Evolutionary conservation across 2,797 vertebrate genomes (phyloP).

Genomic region (Aeoliscus strigatus): DNA sequence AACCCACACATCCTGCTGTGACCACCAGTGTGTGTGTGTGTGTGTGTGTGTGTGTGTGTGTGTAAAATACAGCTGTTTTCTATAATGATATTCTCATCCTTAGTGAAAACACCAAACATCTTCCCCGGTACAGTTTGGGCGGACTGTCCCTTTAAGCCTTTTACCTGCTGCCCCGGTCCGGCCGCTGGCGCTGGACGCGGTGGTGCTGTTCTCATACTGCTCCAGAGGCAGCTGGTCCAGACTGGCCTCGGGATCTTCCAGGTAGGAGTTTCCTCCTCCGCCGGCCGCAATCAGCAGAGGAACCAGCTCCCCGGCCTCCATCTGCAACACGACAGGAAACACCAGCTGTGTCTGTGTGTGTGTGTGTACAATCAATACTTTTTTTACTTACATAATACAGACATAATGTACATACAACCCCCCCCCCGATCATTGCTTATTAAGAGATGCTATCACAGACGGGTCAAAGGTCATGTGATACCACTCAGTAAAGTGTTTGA

Average conservation of each 20-base stretch:
- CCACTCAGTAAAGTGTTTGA: too few relatives aligned
- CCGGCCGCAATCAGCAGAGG: constrained; percentile 87
- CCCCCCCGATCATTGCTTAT: too few relatives aligned
- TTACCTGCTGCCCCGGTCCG: constrained; percentile 84
- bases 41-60: neutral
- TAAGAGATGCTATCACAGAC: too few relatives aligned
- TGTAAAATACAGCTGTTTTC: neutral
- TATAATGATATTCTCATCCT: too few relatives aligned
- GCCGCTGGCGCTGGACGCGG: constrained; percentile 73
- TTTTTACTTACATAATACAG: too few relatives aligned
- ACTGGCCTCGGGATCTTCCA: constrained; percentile 76
- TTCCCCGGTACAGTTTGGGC: neutral
- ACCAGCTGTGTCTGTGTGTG: too few relatives aligned
- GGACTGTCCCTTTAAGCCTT: too few relatives aligned
- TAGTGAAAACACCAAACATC: too few relatives aligned
- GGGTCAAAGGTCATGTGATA: too few relatives aligned
- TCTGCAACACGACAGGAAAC: too few relatives aligned
- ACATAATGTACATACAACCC: too few relatives aligned
- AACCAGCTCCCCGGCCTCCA: constrained; percentile 70
- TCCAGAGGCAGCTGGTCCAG: constrained; percentile 71
- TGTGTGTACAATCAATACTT: too few relatives aligned
- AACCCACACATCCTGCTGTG: constrained; percentile 8
- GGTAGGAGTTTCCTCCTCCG: constrained; percentile 87
- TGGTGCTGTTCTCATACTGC: constrained; percentile 81
- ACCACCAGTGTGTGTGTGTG: neutral